Evolutionary conservation across 2,888 invertebrate species (phyloP).

Genomic region (Apotomis betuletana): DNA sequence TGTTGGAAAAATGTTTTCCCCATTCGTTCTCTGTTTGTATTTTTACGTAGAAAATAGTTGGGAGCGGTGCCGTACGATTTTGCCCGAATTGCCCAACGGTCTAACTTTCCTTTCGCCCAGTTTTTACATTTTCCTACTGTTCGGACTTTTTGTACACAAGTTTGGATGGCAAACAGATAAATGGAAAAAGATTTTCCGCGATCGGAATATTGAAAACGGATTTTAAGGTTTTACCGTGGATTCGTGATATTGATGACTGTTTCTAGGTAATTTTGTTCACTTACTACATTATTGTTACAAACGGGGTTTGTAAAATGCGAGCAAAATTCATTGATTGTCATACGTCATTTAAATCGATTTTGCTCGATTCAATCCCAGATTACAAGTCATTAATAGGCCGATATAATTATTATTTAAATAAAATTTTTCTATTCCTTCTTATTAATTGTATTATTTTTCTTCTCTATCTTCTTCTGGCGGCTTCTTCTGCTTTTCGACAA

Average conservation of each 20-base stretch:
- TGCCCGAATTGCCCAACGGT: constrained; percentile 1
- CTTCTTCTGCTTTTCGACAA: constrained; percentile 35
- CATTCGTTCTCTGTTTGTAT: constrained; percentile 9
- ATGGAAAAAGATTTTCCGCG: not conserved
- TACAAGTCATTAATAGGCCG: constrained; percentile 26
- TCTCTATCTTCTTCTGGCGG: constrained; percentile 35
- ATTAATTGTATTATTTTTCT: constrained; percentile 36
- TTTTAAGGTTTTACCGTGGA: not conserved
- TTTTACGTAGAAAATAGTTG: constrained; percentile 12
- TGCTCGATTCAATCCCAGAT: too few relatives aligned
- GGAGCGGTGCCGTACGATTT: constrained; percentile 10
- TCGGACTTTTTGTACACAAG: constrained; percentile 2
- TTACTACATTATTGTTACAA: too few relatives aligned
- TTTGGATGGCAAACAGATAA: constrained; percentile 5
- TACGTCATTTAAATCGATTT: too few relatives aligned
- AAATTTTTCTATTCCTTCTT: constrained; percentile 11
- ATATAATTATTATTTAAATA: not conserved
- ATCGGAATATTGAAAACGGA: not conserved
- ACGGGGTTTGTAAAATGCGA: too few relatives aligned
- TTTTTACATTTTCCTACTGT: not conserved
- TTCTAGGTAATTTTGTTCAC: not conserved
- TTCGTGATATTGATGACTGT: not conserved
- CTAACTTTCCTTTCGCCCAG: constrained; percentile 1
- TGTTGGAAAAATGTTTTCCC: constrained; percentile 1
- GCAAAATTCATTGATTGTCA: too few relatives aligned